Conservation (phyloP, 2,888 invertebrate species). For the Chironomus riparius region DNA sequence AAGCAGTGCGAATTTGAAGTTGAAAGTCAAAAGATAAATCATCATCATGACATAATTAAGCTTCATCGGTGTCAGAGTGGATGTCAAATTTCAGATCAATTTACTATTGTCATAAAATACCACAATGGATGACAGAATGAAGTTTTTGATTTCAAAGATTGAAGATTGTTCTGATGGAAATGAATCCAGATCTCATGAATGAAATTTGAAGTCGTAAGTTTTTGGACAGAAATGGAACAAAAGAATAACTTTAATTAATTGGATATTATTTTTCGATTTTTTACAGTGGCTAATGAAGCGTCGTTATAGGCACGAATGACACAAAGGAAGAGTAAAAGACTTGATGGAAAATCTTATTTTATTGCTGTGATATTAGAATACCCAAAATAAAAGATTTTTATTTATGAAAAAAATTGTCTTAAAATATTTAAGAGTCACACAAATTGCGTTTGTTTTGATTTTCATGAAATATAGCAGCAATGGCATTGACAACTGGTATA, state of each 20-base stretch:
- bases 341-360: not conserved
- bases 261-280: not conserved
- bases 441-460: not conserved
- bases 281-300: not conserved
- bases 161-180: not conserved
- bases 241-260: not conserved
- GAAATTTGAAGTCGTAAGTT: not conserved
- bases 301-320: not conserved
- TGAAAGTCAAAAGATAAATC: conserved; percentile 12
- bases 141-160: not conserved
- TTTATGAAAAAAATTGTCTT: not conserved
- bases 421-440: no score
- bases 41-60: conserved; percentile 13
- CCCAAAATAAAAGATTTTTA: not conserved
- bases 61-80: conserved; percentile 6
- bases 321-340: not conserved
- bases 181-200: not conserved
- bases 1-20: conserved; percentile 18
- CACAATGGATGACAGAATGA: conserved; percentile 18
- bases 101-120: conserved; percentile 16
- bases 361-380: conserved; percentile 1
- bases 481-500: not conserved
- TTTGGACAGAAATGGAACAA: not conserved
- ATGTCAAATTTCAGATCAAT: conserved; percentile 21
- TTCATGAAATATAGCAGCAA: not conserved